Conservation (phyloP, 1,140 invertebrate genomes). For the Venturia canescens region DNA sequence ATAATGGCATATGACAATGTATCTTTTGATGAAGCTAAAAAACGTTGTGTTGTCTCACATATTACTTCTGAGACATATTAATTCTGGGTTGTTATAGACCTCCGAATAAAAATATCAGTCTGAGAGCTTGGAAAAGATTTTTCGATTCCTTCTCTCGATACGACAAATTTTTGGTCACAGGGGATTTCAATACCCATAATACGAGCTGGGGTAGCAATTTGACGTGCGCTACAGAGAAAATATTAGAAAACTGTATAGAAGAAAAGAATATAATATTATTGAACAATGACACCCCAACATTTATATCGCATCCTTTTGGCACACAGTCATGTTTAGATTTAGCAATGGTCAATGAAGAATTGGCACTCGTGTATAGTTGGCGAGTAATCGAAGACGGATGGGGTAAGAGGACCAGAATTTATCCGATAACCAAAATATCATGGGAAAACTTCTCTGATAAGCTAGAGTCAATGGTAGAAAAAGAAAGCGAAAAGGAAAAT, state of each 20-base stretch:
- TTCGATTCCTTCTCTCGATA: no score
- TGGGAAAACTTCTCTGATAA: background rate
- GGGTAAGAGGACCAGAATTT: conserved; percentile 27
- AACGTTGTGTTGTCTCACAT: background rate
- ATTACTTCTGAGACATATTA: background rate
- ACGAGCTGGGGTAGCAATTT: no score
- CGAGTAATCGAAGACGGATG: conserved; percentile 31
- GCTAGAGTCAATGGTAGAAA: background rate
- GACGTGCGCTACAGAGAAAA: no score
- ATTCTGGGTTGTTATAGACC: background rate
- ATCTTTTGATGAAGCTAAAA: conserved; percentile 14
- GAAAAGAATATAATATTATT: no score
- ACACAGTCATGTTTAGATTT: conserved; percentile 28
- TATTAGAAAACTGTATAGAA: no score
- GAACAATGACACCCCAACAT: conserved; percentile 10
- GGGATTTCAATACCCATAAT: no score
- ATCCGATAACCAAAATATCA: background rate
- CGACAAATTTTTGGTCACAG: no score
- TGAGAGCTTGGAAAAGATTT: no score
- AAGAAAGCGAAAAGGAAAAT: background rate
- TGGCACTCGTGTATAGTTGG: conserved; percentile 1
- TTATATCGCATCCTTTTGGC: background rate
- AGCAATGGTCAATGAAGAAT: background rate
- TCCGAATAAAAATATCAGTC: background rate
- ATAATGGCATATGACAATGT: conserved; percentile 27